Base-by-base conservation (phyloP, 2,888 invertebrate genomes). In the Saturnia pavonia region DNA sequence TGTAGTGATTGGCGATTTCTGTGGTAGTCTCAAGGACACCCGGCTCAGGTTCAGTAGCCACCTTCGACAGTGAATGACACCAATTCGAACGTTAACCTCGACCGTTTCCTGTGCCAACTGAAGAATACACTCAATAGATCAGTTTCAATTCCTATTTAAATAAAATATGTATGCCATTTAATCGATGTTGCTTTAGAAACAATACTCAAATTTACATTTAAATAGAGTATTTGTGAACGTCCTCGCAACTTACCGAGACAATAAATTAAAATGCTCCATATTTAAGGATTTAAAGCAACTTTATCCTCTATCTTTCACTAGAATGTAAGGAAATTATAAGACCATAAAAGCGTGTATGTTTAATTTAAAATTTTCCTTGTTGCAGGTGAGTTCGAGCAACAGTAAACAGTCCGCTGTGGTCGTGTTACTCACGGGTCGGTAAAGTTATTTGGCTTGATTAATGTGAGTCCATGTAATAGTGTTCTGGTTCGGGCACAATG, bases 401-500 rank as follows among this genome's bases (percentile, higher is more conserved):
- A 71, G 69, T 67, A 67, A 72, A 67, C 45, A 14, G 68, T 48
- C 63, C 8, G 51, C 48, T 16, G 69, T n/a, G 57, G 40, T 60
- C 57, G 73, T 70, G 69, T 74, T 75, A 72, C 70, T 77, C 78
- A 74, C 74, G 79, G 76, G 80, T 82, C 78, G 89, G 91, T 90
- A 86, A 89, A 85, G 82, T 84, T 83, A 78, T 86, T 82, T 84
- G 81, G 85, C 82, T 85, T 80, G 81, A 80, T 84, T 86, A 85
- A 88, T 90, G 88, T 88, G 88, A 88, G 88, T 87, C 89, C 87
- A 88, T 88, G 88, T 88, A 91, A 87, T 89, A 85, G 84, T 88
- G 93, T 91, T 91, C 93, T 91, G 91, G 90, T 92, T 93, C 91
- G 90, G 91, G 92, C 93, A 92, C 93, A 92, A 92, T 94, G 93